Base-by-base conservation (phyloP, 1,140 invertebrate species). In the Aricia agestis region DNA sequence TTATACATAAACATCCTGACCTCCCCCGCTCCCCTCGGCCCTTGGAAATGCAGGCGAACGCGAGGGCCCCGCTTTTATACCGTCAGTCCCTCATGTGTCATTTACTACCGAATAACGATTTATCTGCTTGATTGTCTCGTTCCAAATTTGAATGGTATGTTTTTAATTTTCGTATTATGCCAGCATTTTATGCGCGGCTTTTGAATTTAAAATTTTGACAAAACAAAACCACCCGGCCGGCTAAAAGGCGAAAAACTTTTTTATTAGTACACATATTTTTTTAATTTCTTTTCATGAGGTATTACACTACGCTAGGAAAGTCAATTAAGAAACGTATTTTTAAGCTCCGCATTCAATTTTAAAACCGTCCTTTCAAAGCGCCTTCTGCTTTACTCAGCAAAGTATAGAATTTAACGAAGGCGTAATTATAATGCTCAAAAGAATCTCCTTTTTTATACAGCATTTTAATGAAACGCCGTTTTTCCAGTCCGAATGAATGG, bases 371-470 rank as follows among this genome's bases (percentile, higher is more conserved):
- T 83, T 84, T 84, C 77, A 85, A 82, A 82, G 77, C 79, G 78
- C 80, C 84, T 87, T 87, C 84, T 84, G 81, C 78, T 84, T 82
- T 83, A 81, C 79, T 83, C 82, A 82, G 82, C 79, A 83, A 85
- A 84, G 83, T 86, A 83, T 83, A 79, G 84, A 84, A 82, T 86
- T 87, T 89, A 90, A 89, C 83, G 86, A 87, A 86, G 84, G 78
- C 79, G 72, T 87, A 86, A 87, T 86, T 87, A 89, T 87, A 85
- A 87, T 87, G 80, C 79, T 86, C 78, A 83, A 90, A 88, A 89
- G 84, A 88, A 85, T 78, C 83, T 77, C 79, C 77, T 87, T 85
- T 85, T 82, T 80, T 82, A 66, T 66, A 70, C 76, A 78, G 77
- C 77, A 81, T 78, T 83, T 83, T 87, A 83, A 89, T 87, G 79